Conservation (phyloP, 2,113 vertebrate genomes). For the Polyodon spathula region DNA sequence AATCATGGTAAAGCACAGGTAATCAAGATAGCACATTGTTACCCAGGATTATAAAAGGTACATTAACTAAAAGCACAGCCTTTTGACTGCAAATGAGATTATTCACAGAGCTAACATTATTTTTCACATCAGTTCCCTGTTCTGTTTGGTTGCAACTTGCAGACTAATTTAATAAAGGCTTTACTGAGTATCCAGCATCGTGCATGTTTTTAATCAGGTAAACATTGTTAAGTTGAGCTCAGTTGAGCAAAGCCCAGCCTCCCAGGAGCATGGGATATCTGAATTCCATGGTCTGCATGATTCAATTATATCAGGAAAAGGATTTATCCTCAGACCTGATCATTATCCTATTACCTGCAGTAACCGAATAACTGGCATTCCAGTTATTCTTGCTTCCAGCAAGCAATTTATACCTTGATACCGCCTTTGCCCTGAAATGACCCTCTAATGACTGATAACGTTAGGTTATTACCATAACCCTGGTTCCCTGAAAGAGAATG, state of each 20-base stretch:
- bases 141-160: slow-evolving; percentile 1
- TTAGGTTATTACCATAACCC: no score
- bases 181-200: slow-evolving; percentile 16
- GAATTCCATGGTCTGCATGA: slow-evolving; percentile 13
- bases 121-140: neutral
- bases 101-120: neutral
- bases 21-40: no score
- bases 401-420: no score
- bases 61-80: no score
- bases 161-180: slow-evolving; percentile 22
- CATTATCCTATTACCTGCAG: slow-evolving; percentile 25
- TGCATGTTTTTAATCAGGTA: slow-evolving; percentile 18
- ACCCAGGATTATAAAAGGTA: no score
- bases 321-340: slow-evolving; percentile 18
- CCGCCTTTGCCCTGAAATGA: no score
- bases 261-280: neutral
- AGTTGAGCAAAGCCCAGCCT: slow-evolving; percentile 16
- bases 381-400: no score
- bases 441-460: no score
- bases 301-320: slow-evolving; percentile 16
- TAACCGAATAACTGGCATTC: slow-evolving; percentile 28
- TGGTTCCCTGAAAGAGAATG: no score
- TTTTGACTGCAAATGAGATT: no score
- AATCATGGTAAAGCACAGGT: no score
- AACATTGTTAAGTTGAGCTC: slow-evolving; percentile 22